These are phyloP conservation scores for Rhaphigaster nebulosa DNA, from an alignment of 2,888 invertebrate genomes.

Conservation along the genomic window DNA sequence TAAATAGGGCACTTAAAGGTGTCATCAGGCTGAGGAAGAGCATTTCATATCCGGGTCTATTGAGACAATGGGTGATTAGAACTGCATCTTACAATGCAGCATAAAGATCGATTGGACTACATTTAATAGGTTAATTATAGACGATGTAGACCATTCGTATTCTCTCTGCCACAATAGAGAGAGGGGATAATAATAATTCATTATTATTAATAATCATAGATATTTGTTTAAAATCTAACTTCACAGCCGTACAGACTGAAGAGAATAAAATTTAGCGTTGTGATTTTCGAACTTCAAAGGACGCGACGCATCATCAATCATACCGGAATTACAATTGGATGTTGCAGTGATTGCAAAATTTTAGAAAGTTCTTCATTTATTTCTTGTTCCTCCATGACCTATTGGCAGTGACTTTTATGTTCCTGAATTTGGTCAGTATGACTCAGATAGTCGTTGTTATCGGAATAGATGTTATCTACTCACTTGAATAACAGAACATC, in stretches of 20 bases:
- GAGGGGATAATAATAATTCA: not conserved
- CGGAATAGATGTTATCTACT: no score
- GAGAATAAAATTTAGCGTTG: not conserved
- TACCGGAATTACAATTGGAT: not conserved
- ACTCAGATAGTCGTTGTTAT: not conserved
- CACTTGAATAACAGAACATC: no score
- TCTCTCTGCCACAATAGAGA: not conserved
- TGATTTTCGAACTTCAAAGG: not conserved
- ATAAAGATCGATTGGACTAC: not conserved
- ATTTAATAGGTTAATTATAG: not conserved
- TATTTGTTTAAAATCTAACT: not conserved
- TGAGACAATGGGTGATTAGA: not conserved
- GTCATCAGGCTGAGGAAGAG: not conserved
- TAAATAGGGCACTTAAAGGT: not conserved
- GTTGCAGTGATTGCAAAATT: not conserved
- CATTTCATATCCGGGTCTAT: not conserved
- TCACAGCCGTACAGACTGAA: not conserved
- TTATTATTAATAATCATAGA: not conserved
- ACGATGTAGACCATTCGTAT: not conserved
- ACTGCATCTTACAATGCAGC: slow-evolving; percentile 2
- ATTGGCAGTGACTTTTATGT: not conserved
- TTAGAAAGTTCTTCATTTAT: slow-evolving; percentile 31
- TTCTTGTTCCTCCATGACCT: not conserved
- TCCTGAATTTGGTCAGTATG: not conserved
- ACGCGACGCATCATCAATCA: not conserved